A percentile compares a stretch with the other conserved stretches of the same genome.
phyloP scores from a whole-genome alignment of 2,797 vertebrate species.

The Myoxocephalus aenaeus region DNA sequence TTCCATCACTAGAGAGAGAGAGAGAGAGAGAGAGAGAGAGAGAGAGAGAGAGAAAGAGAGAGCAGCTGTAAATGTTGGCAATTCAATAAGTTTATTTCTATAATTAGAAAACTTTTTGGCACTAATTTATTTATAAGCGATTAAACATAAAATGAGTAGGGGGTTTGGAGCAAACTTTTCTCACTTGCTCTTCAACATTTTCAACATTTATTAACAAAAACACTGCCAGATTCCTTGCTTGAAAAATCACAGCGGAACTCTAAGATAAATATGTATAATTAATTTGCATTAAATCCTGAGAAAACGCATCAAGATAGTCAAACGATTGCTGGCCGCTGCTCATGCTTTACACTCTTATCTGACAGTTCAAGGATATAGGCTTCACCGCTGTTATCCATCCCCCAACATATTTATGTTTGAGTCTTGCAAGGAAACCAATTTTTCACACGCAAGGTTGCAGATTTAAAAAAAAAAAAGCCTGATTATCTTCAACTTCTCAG shows the following conservation, averaged over 20 bases:
- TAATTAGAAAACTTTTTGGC: not conserved
- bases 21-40: slow-evolving; percentile 13
- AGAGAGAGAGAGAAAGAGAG: slow-evolving; percentile 57
- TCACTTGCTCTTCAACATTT: slow-evolving; percentile 8
- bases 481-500: slow-evolving; percentile 11
- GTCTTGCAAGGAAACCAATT: not conserved
- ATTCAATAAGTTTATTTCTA: not conserved
- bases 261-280: slow-evolving; percentile 14
- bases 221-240: slow-evolving; percentile 6
- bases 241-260: slow-evolving; percentile 5
- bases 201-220: slow-evolving; percentile 5
- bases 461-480: not conserved
- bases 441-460: not conserved
- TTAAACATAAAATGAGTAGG: not conserved
- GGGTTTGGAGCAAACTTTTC: not conserved
- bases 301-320: slow-evolving; percentile 36
- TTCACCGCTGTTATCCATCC: slow-evolving; percentile 37
- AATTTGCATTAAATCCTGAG: not conserved
- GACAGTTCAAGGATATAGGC: slow-evolving; percentile 45
- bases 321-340: slow-evolving; percentile 21
- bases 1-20: slow-evolving; percentile 89
- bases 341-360: slow-evolving; percentile 50
- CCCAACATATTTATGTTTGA: not conserved
- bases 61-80: slow-evolving; percentile 1
- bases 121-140: slow-evolving; percentile 5